Evolutionary conservation across 1,140 invertebrate genomes (phyloP).

Genomic region (Zaprionus capensis): DNA sequence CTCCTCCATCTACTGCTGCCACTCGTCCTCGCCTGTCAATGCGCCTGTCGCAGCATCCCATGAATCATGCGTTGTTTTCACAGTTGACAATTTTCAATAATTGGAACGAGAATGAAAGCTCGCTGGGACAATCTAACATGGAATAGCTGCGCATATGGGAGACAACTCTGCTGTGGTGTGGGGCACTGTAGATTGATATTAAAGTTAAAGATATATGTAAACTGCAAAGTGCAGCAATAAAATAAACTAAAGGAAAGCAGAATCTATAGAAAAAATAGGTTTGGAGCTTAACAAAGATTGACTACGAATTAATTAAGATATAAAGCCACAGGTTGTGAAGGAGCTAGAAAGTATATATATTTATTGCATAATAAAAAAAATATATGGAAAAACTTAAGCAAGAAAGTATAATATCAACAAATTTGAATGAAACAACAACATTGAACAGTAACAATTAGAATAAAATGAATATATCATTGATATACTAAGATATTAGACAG

Average conservation of each 20-base stretch:
- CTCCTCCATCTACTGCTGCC: slow-evolving; percentile 3
- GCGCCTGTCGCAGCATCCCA: slow-evolving; percentile 40
- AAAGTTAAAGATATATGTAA: not conserved
- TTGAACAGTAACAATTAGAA: no score
- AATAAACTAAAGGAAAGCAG: not conserved
- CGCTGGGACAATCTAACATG: not conserved
- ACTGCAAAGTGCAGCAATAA: not conserved
- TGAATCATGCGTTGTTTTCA: slow-evolving; percentile 55
- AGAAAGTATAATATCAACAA: no score
- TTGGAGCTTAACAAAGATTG: not conserved
- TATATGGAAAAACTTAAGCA: no score
- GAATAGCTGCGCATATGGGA: not conserved
- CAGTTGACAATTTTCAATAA: slow-evolving; percentile 65
- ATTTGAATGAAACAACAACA: no score
- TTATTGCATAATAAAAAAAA: no score
- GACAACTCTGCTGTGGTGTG: not conserved
- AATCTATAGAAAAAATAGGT: not conserved
- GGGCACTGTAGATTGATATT: not conserved
- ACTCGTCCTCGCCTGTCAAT: slow-evolving; percentile 44
- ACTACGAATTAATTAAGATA: not conserved
- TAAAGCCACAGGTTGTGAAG: not conserved
- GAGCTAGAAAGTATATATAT: no score
- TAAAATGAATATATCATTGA: no score
- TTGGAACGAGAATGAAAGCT: slow-evolving; percentile 20
- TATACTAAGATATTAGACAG: no score